A percentile compares a stretch with the other conserved stretches of the same genome.
Conservation (phyloP, 2,888 invertebrate species). For the Hermodice carunculata region DNA sequence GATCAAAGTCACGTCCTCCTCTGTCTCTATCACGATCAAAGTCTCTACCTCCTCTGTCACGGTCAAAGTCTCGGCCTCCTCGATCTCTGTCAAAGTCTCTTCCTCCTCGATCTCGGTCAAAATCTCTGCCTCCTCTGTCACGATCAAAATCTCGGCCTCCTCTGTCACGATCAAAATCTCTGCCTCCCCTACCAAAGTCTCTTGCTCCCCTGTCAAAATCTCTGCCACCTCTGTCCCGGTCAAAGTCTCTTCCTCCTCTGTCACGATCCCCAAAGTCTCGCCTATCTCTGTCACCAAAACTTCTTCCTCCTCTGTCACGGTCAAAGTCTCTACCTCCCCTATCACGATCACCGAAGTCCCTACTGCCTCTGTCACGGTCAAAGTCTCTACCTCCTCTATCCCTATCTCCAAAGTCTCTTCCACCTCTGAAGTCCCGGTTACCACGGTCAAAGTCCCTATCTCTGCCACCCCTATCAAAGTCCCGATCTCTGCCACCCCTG, state of each 20-base stretch:
- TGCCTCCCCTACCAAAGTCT: background rate
- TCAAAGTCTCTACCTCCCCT: background rate
- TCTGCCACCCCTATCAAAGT: background rate
- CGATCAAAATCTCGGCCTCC: background rate
- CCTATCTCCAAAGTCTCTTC: background rate
- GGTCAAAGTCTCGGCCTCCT: background rate
- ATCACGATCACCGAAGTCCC: background rate
- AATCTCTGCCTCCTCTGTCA: background rate
- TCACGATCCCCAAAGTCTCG: slow-evolving; percentile 32
- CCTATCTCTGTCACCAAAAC: slow-evolving; percentile 1
- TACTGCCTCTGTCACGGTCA: background rate
- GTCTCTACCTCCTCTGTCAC: background rate
- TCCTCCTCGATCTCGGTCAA: background rate
- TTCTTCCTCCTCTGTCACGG: background rate
- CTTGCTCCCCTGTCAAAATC: background rate
- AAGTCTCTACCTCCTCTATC: background rate
- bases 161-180: background rate
- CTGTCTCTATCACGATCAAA: background rate
- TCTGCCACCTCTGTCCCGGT: too few species aligned
- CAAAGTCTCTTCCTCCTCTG: too few species aligned
- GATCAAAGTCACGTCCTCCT: background rate
- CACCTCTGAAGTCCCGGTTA: slow-evolving; percentile 2
- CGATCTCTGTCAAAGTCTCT: background rate
- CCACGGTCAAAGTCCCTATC: background rate
- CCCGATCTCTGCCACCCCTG: slow-evolving; percentile 21